These are phyloP conservation scores for Thera obeliscata DNA, from an alignment of 2,888 invertebrate species.

Conservation along the genomic window DNA sequence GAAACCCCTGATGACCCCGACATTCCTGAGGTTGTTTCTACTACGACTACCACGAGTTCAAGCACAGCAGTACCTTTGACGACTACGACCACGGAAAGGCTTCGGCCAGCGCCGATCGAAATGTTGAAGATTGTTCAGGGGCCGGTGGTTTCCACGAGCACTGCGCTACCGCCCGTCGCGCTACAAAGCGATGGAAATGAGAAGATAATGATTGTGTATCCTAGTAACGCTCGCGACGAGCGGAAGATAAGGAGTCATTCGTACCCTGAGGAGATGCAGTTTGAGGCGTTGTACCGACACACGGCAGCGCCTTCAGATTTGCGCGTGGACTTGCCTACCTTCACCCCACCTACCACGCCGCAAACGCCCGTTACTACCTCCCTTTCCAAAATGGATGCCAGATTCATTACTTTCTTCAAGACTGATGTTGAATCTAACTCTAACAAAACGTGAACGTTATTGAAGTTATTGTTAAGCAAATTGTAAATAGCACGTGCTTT, in stretches of 20 bases:
- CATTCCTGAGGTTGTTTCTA: constrained; percentile 58
- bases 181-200: constrained; percentile 68
- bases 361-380: constrained; percentile 49
- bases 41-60: constrained; percentile 56
- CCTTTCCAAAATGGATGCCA: constrained; percentile 49
- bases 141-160: constrained; percentile 68
- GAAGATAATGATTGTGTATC: constrained; percentile 80
- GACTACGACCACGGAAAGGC: constrained; percentile 58
- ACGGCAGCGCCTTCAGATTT: constrained; percentile 68
- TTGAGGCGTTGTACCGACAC: constrained; percentile 77
- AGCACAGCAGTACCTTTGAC: constrained; percentile 52
- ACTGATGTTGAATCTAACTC: constrained; percentile 45
- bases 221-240: constrained; percentile 79
- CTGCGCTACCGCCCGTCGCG: constrained; percentile 76
- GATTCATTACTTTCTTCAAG: constrained; percentile 65
- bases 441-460: constrained; percentile 41
- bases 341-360: constrained; percentile 72
- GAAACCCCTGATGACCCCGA: constrained; percentile 76
- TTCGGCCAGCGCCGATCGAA: constrained; percentile 68
- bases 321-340: constrained; percentile 85
- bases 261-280: constrained; percentile 79
- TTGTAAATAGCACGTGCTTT: constrained; percentile 38
- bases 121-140: constrained; percentile 70
- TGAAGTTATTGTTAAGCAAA: constrained; percentile 23
- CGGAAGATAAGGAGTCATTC: constrained; percentile 79